phyloP scores from a whole-genome alignment of 1,140 invertebrate species.

The Drosophila aff. region DNA sequence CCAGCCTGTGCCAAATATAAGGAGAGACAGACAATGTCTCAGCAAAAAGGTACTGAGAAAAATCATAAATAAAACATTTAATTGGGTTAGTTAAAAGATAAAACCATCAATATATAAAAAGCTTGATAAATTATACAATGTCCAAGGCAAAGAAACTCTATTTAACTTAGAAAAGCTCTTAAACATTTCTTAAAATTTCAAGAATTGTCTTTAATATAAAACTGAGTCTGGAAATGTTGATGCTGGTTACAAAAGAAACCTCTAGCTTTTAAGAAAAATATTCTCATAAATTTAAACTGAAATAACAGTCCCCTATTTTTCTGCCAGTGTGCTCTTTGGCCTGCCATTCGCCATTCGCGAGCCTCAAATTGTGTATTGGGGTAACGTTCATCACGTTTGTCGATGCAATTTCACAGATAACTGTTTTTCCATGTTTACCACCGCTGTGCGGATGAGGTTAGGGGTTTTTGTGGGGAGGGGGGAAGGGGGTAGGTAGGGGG shows the following conservation, averaged over 20 bases:
- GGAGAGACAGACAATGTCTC: slow-evolving; percentile 13
- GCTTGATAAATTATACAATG: no score
- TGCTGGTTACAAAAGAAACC: background rate
- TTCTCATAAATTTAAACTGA: no score
- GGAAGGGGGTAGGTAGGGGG: slow-evolving; percentile 17
- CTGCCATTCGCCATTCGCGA: slow-evolving; percentile 38
- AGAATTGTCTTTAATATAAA: background rate
- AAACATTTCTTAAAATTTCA: background rate
- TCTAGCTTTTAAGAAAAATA: background rate
- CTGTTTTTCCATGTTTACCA: slow-evolving; percentile 80
- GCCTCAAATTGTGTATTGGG: slow-evolving; percentile 64
- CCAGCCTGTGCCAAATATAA: slow-evolving; percentile 61
- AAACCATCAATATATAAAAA: background rate
- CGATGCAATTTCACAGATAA: slow-evolving; percentile 82
- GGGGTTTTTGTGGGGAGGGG: background rate
- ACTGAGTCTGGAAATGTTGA: background rate
- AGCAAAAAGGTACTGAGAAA: background rate
- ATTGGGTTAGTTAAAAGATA: background rate
- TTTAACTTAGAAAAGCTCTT: no score
- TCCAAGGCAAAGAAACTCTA: no score
- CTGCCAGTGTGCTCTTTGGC: background rate
- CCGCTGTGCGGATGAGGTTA: slow-evolving; percentile 14
- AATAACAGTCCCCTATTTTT: background rate
- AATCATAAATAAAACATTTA: background rate
- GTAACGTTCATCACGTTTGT: slow-evolving; percentile 82